Conservation (phyloP, 1,140 invertebrate species). For the Belonocnema kinseyi region DNA sequence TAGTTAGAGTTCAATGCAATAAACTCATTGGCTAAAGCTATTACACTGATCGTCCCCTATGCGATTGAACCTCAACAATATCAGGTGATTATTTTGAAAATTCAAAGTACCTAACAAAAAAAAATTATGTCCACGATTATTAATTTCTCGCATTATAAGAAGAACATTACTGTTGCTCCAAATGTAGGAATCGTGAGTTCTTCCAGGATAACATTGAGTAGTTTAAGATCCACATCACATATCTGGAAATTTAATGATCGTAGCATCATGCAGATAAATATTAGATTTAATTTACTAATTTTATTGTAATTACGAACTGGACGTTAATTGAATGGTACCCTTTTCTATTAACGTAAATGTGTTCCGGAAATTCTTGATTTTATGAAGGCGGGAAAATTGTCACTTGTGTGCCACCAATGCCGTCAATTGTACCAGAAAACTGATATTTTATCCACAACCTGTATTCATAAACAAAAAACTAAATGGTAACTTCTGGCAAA, state of each 20-base stretch:
- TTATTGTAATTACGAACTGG: slow-evolving; percentile 50
- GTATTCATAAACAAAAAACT: slow-evolving; percentile 38
- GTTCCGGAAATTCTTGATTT: slow-evolving; percentile 48
- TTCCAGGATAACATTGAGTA: slow-evolving; percentile 35
- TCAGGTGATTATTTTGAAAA: no score
- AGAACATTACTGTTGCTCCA: no score
- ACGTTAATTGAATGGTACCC: slow-evolving; percentile 62
- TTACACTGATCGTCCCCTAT: no score
- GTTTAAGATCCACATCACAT: slow-evolving; percentile 47
- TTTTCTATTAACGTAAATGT: slow-evolving; percentile 63
- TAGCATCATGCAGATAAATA: no score
- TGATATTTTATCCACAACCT: slow-evolving; percentile 51
- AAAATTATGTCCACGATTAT: no score
- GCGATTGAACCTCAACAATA: no score
- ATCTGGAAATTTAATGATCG: slow-evolving; percentile 31
- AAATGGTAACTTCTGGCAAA: slow-evolving; percentile 26
- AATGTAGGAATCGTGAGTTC: no score
- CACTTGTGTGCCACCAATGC: slow-evolving; percentile 61
- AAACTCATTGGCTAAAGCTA: no score
- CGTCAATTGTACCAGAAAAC: slow-evolving; percentile 50
- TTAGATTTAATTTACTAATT: not conserved
- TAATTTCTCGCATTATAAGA: no score
- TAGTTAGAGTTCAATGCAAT: no score
- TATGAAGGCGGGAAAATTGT: slow-evolving; percentile 52
- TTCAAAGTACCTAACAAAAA: no score